Percentiles rank a stretch among this genome's conserved stretches.
Conservation (phyloP, 1,140 invertebrate species). For the Diabrotica virgifera region DNA sequence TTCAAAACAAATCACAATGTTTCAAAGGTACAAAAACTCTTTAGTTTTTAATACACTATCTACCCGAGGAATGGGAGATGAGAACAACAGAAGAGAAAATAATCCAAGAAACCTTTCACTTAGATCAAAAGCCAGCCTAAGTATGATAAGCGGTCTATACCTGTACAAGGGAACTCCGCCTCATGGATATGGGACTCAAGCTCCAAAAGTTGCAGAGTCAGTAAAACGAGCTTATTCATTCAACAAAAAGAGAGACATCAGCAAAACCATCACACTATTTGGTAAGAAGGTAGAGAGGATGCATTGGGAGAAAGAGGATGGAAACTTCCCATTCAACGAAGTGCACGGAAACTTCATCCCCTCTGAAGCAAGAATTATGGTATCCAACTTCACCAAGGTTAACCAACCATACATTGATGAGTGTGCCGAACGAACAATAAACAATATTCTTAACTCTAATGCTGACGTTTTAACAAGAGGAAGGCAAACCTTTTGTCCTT, state of each 20-base stretch:
- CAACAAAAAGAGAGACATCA: background rate
- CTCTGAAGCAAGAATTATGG: constrained; percentile 10
- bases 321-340: constrained; percentile 9
- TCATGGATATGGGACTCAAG: constrained; percentile 17
- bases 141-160: too few relatives aligned
- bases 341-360: constrained; percentile 14
- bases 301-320: constrained; percentile 13
- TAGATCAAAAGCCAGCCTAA: too few relatives aligned
- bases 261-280: background rate
- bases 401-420: background rate
- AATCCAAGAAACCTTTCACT: too few relatives aligned
- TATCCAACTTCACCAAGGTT: background rate
- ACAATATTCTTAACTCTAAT: too few relatives aligned
- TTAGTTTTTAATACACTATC: too few relatives aligned
- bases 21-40: too few relatives aligned
- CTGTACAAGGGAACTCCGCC: constrained; percentile 12
- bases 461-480: too few relatives aligned
- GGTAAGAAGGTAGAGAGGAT: constrained; percentile 6
- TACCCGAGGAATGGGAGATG: too few relatives aligned
- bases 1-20: too few relatives aligned
- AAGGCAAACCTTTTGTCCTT: too few relatives aligned
- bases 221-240: background rate
- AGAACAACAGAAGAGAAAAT: too few relatives aligned
- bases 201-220: constrained; percentile 16
- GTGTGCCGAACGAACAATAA: constrained; percentile 5